phyloP scores from a whole-genome alignment of 2,888 invertebrate species.

The Netelia fuscicornis region DNA sequence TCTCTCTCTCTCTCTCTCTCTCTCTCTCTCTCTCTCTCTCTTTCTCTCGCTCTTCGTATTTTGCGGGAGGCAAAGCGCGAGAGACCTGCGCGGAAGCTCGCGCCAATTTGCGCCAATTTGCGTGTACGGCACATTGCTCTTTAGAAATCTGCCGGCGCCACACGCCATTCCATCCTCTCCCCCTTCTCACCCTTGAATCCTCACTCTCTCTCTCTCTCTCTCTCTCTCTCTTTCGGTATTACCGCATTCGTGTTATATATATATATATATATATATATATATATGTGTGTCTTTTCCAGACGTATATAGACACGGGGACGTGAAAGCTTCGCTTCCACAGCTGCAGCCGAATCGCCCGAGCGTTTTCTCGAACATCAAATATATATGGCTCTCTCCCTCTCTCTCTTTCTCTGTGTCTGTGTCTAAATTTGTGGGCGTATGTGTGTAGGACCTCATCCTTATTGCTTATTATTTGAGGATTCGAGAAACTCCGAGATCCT shows the following conservation, averaged over 20 bases:
- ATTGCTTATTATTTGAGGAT: slow-evolving; percentile 64
- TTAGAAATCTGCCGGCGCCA: slow-evolving; percentile 79
- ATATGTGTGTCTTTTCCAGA: slow-evolving; percentile 11
- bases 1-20: no score
- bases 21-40: no score
- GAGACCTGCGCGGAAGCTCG: slow-evolving; percentile 79
- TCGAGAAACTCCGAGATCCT: slow-evolving; percentile 40
- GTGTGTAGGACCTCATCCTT: slow-evolving; percentile 28
- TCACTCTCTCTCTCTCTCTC: no score
- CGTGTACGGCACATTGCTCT: slow-evolving; percentile 80
- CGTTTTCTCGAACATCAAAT: slow-evolving; percentile 42
- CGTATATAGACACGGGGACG: slow-evolving; percentile 43
- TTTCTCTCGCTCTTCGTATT: slow-evolving; percentile 66
- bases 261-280: slow-evolving; percentile 25
- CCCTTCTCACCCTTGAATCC: slow-evolving; percentile 36
- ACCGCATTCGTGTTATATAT: slow-evolving; percentile 59
- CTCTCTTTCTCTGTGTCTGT: neutral
- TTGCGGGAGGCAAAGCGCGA: slow-evolving; percentile 63
- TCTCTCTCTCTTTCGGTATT: slow-evolving; percentile 31
- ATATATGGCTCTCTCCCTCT: slow-evolving; percentile 7
- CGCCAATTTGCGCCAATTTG: slow-evolving; percentile 84
- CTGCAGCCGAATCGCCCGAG: slow-evolving; percentile 59
- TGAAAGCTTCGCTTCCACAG: slow-evolving; percentile 44
- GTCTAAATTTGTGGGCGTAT: neutral
- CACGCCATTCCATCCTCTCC: slow-evolving; percentile 61